Conservation (phyloP, 2,113 vertebrate genomes). For the Clarias batrachus region DNA sequence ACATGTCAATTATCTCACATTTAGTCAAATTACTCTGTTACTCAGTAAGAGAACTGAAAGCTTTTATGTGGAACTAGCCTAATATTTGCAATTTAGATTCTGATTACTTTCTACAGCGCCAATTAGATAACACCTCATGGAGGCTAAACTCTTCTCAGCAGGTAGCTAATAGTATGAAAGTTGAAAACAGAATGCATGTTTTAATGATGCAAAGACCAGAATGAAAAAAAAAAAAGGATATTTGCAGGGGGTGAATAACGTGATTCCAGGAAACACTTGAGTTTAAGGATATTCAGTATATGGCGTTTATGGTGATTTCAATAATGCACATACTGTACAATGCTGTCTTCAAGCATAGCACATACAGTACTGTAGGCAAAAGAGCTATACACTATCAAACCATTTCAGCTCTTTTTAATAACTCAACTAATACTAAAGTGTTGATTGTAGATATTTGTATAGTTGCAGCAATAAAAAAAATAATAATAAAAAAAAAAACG, state of each 20-base stretch:
- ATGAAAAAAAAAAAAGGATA: neutral
- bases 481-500: neutral
- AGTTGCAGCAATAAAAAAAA: neutral
- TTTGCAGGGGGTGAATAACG: neutral
- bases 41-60: neutral
- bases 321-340: neutral
- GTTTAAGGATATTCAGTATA: too few species aligned
- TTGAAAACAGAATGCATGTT: conserved; percentile 55
- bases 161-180: conserved; percentile 58
- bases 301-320: neutral
- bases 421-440: neutral
- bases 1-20: conserved; percentile 19
- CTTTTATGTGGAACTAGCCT: conserved; percentile 51
- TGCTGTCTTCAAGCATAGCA: neutral
- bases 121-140: conserved; percentile 57
- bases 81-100: conserved; percentile 58
- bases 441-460: neutral
- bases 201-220: conserved; percentile 59
- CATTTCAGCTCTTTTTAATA: neutral
- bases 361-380: neutral
- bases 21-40: conserved; percentile 7
- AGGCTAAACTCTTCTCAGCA: conserved; percentile 59
- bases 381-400: neutral
- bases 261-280: neutral
- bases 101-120: conserved; percentile 51